These are phyloP conservation scores for Anser cygnoides DNA, from an alignment of 2,113 vertebrate species.

Conservation along the genomic window DNA sequence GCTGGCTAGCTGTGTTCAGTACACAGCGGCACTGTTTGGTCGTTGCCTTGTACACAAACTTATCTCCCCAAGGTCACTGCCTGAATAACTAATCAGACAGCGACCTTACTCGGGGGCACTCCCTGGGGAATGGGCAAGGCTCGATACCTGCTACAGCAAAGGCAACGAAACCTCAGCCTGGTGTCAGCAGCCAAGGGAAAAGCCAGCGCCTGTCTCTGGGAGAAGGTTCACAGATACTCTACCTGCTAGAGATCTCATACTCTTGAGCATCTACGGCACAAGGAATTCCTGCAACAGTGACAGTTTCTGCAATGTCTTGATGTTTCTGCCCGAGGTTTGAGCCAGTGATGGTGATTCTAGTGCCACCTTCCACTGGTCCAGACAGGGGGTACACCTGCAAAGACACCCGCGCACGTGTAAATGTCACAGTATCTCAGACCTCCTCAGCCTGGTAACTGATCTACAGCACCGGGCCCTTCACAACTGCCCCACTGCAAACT, in stretches of 20 bases:
- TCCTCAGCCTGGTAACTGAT: conserved; percentile 12
- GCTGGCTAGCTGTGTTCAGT: accelerated
- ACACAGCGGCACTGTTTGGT: accelerated
- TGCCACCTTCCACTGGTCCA: conserved; percentile 91
- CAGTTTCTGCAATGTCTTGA: conserved; percentile 88
- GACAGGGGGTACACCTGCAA: conserved; percentile 92
- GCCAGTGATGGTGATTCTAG: conserved; percentile 90
- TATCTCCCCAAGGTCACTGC: not conserved
- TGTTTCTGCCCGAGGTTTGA: conserved; percentile 96
- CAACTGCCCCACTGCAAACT: not conserved
- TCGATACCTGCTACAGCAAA: conserved; percentile 23
- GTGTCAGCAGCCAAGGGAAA: conserved; percentile 34
- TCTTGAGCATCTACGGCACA: conserved; percentile 84
- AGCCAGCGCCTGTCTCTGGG: conserved; percentile 28
- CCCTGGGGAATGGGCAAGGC: not conserved
- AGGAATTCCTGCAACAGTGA: conserved; percentile 87
- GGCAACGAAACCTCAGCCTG: conserved; percentile 43
- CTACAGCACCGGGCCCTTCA: conserved; percentile 7
- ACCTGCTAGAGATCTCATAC: conserved; percentile 97
- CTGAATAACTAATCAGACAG: not conserved
- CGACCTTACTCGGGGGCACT: not conserved
- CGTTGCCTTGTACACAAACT: not conserved
- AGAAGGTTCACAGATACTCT: conserved; percentile 67
- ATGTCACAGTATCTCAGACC: conserved; percentile 8
- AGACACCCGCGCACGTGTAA: conserved; percentile 40